A percentile compares a stretch with the other conserved stretches of the same genome.
Conservation (phyloP, 2,888 invertebrate genomes). For the Erebia epiphron region DNA sequence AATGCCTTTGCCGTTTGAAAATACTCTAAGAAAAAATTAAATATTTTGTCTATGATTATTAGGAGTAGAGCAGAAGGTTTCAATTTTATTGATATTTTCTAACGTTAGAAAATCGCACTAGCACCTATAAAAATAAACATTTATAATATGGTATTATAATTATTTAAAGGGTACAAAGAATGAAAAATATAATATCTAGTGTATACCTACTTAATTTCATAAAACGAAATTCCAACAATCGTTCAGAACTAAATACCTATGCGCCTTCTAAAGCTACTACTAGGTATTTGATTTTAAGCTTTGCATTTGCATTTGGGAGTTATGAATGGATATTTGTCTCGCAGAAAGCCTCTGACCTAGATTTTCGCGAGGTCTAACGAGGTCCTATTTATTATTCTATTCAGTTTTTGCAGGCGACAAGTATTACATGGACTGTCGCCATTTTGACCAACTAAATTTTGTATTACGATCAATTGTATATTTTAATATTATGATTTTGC, state of each 20-base stretch:
- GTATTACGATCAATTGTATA: too few species aligned
- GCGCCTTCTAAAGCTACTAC: not conserved
- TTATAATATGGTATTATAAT: too few species aligned
- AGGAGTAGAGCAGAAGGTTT: not conserved
- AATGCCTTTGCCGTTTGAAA: too few species aligned
- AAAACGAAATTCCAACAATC: too few species aligned
- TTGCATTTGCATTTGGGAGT: constrained; percentile 14
- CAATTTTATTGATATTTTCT: too few species aligned
- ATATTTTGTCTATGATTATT: not conserved
- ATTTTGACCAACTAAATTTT: not conserved
- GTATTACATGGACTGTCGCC: not conserved
- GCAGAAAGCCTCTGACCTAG: constrained; percentile 3
- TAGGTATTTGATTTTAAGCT: constrained; percentile 5
- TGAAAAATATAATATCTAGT: not conserved
- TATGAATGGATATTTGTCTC: constrained; percentile 2
- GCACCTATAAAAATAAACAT: too few species aligned
- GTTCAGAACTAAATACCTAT: too few species aligned
- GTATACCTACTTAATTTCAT: too few species aligned
- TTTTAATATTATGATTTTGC: too few species aligned
- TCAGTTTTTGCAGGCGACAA: not conserved
- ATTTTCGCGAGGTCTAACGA: not conserved
- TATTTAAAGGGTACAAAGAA: not conserved
- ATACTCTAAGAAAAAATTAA: too few species aligned
- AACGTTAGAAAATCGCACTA: too few species aligned
- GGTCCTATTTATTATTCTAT: constrained; percentile 8